Conservation (phyloP, 2,888 invertebrate species). For the Dryomyza anilis region DNA sequence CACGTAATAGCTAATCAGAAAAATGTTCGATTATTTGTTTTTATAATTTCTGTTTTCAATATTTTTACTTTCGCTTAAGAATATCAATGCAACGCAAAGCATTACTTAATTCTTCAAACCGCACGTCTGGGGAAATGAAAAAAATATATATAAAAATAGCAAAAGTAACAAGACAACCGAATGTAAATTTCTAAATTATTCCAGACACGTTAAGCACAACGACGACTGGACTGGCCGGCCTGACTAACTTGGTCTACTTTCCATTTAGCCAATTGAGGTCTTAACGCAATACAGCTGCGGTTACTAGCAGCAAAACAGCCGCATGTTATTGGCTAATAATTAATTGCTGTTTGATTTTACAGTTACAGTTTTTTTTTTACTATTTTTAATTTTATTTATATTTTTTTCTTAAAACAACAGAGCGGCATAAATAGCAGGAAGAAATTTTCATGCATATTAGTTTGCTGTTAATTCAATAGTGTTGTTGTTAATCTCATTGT, state of each 20-base stretch:
- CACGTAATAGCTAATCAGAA: not conserved
- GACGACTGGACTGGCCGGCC: not conserved
- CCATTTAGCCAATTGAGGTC: conserved; percentile 1
- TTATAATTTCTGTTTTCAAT: too few relatives aligned
- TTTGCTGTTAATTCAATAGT: not conserved
- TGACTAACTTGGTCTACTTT: conserved; percentile 18
- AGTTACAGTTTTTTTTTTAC: not conserved
- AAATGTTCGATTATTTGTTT: too few relatives aligned
- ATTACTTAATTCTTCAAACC: not conserved
- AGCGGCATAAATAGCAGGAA: conserved; percentile 19
- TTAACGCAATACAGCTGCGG: too few relatives aligned
- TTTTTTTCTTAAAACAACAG: not conserved
- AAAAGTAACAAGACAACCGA: not conserved
- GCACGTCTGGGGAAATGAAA: too few relatives aligned
- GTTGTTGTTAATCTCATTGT: not conserved
- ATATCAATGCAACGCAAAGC: not conserved
- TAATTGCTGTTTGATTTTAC: conserved; percentile 19
- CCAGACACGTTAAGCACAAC: not conserved
- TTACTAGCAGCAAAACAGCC: too few relatives aligned
- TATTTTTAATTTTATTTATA: not conserved
- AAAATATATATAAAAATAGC: too few relatives aligned
- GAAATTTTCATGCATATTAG: conserved; percentile 19
- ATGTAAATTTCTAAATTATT: not conserved
- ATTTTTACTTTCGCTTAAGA: not conserved
- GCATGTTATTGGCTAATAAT: conserved; percentile 19